Evolutionary conservation across 2,797 vertebrate genomes (phyloP).

Genomic region (Amniataba percoides): DNA sequence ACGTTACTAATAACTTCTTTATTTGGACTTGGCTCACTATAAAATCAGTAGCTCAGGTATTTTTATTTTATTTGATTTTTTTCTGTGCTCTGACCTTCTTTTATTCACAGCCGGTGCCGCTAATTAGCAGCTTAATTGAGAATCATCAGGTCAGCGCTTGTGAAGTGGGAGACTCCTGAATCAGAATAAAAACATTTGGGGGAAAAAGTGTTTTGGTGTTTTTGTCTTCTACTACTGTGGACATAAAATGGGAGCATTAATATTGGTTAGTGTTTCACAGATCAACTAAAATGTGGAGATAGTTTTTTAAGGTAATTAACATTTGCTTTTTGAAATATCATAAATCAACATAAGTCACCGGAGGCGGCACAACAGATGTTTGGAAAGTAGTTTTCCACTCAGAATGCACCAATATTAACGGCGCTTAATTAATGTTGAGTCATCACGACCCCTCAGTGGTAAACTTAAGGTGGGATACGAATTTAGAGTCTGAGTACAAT

Average conservation of each 20-base stretch:
- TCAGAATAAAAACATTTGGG: constrained; percentile 7
- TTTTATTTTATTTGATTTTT: too few species aligned
- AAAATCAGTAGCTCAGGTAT: neutral
- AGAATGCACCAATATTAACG: neutral
- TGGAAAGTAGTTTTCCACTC: neutral
- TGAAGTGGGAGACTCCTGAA: constrained; percentile 17
- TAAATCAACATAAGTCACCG: constrained; percentile 30
- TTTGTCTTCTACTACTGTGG: constrained; percentile 8
- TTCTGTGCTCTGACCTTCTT: neutral
- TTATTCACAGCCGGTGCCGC: neutral
- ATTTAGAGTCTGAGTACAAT: constrained; percentile 23
- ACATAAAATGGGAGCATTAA: constrained; percentile 42
- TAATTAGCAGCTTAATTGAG: constrained; percentile 24
- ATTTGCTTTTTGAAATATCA: constrained; percentile 31
- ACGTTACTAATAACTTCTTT: neutral
- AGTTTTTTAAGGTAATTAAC: neutral
- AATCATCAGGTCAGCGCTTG: constrained; percentile 21
- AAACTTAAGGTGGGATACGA: constrained; percentile 19
- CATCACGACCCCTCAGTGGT: neutral
- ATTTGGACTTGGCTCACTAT: constrained; percentile 4
- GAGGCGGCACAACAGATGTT: constrained; percentile 15
- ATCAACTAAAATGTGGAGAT: neutral
- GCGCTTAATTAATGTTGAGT: constrained; percentile 24
- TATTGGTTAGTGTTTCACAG: constrained; percentile 22
- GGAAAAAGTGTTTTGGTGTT: neutral